Percentiles rank a stretch among this genome's conserved stretches.
These are phyloP conservation scores for Trissolcus japonicus DNA, from an alignment of 2,888 invertebrate genomes.

Conservation along the genomic window DNA sequence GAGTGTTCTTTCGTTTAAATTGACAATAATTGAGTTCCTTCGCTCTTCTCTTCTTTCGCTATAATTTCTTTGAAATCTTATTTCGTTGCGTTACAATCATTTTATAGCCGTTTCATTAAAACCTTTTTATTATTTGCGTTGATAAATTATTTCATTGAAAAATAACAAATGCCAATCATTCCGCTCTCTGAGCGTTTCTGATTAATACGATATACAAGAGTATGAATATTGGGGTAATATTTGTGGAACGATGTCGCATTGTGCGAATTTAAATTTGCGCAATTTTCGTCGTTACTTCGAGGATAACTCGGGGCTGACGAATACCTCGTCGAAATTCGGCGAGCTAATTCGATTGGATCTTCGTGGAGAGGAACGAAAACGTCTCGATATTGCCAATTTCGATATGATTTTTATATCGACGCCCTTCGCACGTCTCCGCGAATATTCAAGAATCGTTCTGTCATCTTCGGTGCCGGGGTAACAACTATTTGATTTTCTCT, in stretches of 20 bases:
- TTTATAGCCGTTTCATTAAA: not conserved
- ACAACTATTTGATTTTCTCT: slow-evolving; percentile 47
- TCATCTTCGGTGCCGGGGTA: slow-evolving; percentile 36
- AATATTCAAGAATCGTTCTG: slow-evolving; percentile 49
- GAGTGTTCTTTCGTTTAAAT: slow-evolving; percentile 35
- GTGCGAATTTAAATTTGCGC: not conserved
- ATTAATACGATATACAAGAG: not conserved
- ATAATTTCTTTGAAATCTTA: slow-evolving; percentile 18
- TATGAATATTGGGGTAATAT: not conserved
- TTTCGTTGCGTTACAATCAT: slow-evolving; percentile 24
- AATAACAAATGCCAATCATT: not conserved
- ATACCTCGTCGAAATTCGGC: slow-evolving; percentile 38
- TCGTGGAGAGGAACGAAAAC: slow-evolving; percentile 25
- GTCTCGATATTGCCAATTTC: slow-evolving; percentile 55
- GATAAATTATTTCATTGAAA: not conserved
- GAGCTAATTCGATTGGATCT: slow-evolving; percentile 48
- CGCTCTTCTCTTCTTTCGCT: slow-evolving; percentile 11
- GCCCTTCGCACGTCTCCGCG: slow-evolving; percentile 33
- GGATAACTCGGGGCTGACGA: slow-evolving; percentile 19
- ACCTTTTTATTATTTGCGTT: not conserved
- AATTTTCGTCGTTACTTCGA: not conserved
- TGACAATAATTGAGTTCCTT: slow-evolving; percentile 45
- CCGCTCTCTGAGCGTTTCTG: not conserved
- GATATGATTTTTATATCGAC: slow-evolving; percentile 52
- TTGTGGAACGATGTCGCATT: not conserved